phyloP scores from a whole-genome alignment of 2,888 invertebrate species.

The Drosophila seclusa region DNA sequence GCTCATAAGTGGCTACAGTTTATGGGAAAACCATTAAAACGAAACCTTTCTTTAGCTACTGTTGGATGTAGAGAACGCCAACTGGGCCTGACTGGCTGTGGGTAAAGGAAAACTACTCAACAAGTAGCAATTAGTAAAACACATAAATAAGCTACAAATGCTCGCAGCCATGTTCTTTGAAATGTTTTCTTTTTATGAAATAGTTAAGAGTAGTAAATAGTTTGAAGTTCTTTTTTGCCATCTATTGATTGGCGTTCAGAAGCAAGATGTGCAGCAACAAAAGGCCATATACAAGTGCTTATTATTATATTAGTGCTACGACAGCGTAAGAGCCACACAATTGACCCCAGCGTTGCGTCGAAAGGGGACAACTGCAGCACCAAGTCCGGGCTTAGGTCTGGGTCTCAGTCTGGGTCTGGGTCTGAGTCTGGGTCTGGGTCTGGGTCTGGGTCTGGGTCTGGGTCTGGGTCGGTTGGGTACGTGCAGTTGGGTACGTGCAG shows the following conservation, averaged over 20 bases:
- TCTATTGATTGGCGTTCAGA: conserved; percentile 46
- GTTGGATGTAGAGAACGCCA: conserved; percentile 17
- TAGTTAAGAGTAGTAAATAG: conserved; percentile 41
- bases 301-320: conserved; percentile 73
- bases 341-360: conserved; percentile 58
- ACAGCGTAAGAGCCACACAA: conserved; percentile 68
- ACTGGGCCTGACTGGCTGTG: conserved; percentile 5
- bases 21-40: conserved; percentile 48
- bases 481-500: conserved; percentile 32
- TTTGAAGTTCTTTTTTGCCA: conserved; percentile 36
- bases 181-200: conserved; percentile 30
- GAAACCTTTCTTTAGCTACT: conserved; percentile 57
- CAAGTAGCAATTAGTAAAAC: conserved; percentile 59
- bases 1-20: conserved; percentile 55
- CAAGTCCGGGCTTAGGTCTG: background rate
- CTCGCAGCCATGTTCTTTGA: conserved; percentile 31
- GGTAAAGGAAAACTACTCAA: conserved; percentile 18
- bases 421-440: conserved; percentile 13
- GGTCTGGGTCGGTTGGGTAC: conserved; percentile 17
- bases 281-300: conserved; percentile 62
- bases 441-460: conserved; percentile 11
- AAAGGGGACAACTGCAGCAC: conserved; percentile 22
- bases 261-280: conserved; percentile 44
- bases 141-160: conserved; percentile 52
- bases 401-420: conserved; percentile 16